Conservation (phyloP, 2,888 invertebrate species). For the Leptura quadrifasciata region DNA sequence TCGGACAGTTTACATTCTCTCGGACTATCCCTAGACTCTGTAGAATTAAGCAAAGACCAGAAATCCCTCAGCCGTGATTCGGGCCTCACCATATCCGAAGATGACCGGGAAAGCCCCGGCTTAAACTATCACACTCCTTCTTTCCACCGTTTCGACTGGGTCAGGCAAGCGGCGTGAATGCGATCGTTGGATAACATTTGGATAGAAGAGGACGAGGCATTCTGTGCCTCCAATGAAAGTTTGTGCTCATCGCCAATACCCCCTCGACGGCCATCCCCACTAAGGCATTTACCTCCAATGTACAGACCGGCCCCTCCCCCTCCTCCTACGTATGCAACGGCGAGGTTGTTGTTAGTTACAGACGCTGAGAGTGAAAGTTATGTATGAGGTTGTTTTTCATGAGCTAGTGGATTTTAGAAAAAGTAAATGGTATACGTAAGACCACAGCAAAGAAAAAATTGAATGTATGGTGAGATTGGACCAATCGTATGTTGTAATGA, state of each 20-base stretch:
- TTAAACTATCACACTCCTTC: slow-evolving; percentile 68
- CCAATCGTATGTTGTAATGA: background rate
- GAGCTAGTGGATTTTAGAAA: background rate
- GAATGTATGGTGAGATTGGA: background rate
- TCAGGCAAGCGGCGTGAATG: slow-evolving; percentile 79
- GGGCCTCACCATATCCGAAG: slow-evolving; percentile 89
- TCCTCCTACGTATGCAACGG: slow-evolving; percentile 71
- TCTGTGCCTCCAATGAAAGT: slow-evolving; percentile 71
- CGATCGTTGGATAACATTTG: slow-evolving; percentile 70
- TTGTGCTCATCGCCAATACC: slow-evolving; percentile 71
- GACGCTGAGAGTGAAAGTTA: slow-evolving; percentile 73
- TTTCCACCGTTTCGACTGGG: slow-evolving; percentile 78
- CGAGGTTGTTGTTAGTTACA: slow-evolving; percentile 69
- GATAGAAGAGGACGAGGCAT: slow-evolving; percentile 72
- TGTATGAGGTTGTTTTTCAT: slow-evolving; percentile 60
- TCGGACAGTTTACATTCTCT: slow-evolving; percentile 85
- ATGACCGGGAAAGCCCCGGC: slow-evolving; percentile 86
- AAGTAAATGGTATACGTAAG: too few relatives aligned
- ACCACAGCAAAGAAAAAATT: too few relatives aligned
- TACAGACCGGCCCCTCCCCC: slow-evolving; percentile 72
- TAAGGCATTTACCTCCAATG: slow-evolving; percentile 70
- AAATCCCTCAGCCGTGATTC: slow-evolving; percentile 92
- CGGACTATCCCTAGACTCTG: slow-evolving; percentile 86
- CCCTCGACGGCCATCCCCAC: slow-evolving; percentile 68
- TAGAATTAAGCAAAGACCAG: slow-evolving; percentile 83